Conservation (phyloP, 2,797 vertebrate genomes). For the Mycteria americana region DNA sequence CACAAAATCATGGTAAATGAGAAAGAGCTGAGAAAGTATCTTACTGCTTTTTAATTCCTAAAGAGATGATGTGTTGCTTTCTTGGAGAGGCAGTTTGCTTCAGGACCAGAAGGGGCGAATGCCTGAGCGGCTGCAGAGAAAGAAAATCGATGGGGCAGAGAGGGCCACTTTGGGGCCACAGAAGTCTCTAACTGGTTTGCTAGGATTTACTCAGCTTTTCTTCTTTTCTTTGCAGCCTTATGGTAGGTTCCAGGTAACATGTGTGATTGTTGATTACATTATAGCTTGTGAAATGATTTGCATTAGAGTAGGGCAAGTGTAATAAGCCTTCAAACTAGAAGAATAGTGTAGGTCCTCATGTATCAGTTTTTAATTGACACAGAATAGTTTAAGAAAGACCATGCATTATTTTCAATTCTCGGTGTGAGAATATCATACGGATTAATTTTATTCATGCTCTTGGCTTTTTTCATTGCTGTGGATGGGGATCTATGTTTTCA, state of each 20-base stretch:
- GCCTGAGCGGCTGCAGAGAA: not conserved
- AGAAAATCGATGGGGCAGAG: not conserved
- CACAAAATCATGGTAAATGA: not conserved
- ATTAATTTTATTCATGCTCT: not conserved
- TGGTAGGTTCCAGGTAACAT: not conserved
- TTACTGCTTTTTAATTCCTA: not conserved
- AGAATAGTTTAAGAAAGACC: not conserved
- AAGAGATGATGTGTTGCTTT: rapidly evolving
- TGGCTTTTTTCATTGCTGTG: not conserved
- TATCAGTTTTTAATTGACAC: not conserved
- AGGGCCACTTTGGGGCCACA: not conserved
- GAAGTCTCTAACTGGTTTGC: not conserved
- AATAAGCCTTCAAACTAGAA: not conserved
- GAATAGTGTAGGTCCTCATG: not conserved
- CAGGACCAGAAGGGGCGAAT: not conserved
- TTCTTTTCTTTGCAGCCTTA: not conserved
- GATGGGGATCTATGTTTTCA: not conserved
- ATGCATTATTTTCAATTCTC: not conserved
- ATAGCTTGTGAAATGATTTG: not conserved
- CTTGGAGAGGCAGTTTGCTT: not conserved
- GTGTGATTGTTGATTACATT: not conserved
- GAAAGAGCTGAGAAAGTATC: not conserved
- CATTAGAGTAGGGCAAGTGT: not conserved
- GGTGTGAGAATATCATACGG: not conserved
- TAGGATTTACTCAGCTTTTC: not conserved